Evolutionary conservation across 1,140 invertebrate genomes (phyloP), one percentile per base, ranked within the genome.

Genomic region (Pararge aegeria): DNA sequence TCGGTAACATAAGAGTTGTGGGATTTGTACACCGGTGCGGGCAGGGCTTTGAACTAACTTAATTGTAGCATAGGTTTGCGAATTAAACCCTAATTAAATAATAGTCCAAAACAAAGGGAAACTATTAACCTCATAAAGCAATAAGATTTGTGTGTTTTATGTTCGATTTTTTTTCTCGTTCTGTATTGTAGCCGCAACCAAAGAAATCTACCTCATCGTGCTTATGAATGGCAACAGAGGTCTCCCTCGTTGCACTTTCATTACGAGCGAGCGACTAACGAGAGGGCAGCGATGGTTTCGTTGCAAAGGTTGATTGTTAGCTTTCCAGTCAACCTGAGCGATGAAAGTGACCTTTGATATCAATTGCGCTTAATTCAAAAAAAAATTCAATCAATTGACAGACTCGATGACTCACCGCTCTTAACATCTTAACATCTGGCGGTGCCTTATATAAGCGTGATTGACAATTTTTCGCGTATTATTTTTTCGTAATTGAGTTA

Each of bases 181-280:
- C n/a, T n/a, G n/a, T n/a, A n/a, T n/a, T n/a, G n/a, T n/a, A n/a
- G n/a, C 49, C 13, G 50, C 61, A 63, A 63, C 61, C 61, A 57
- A 54, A 52, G 38, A 42, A 59, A 59, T 55, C 62, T 64, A 64
- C 62, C 62, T 64, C 62, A 64, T 58, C 49, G 61, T 63, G 61
- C 61, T 50, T 49, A 38, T 38, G 46, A 37, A 34, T 10, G 46
- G 29, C 37, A 10, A 19, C 29, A n/a, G 15, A 34, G 30, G 30
- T 30, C 16, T 5, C 29, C 18, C 18, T n/a, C n/a, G n/a, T n/a
- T n/a, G n/a, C n/a, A n/a, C n/a, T n/a, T n/a, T n/a, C n/a, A n/a
- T n/a, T n/a, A n/a, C n/a, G n/a, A n/a, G n/a, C n/a, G n/a, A n/a
- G n/a, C n/a, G n/a, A n/a, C n/a, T n/a, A n/a, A n/a, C n/a, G n/a